phyloP scores from a whole-genome alignment of 1,140 invertebrate genomes.

The Temnothorax nylanderi region DNA sequence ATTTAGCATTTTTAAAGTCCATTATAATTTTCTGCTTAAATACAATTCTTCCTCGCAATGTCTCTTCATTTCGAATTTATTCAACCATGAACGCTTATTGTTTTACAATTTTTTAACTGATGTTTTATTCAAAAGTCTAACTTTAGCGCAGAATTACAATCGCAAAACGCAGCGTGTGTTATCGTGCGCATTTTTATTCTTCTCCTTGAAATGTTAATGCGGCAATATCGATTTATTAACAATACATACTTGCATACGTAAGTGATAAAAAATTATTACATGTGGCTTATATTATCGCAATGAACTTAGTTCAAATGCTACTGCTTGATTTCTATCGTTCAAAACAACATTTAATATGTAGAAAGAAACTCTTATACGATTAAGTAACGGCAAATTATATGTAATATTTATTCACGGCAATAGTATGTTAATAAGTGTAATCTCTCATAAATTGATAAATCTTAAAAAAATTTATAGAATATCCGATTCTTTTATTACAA shows the following conservation, averaged over 20 bases:
- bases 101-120: background rate
- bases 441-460: background rate
- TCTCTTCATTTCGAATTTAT: background rate
- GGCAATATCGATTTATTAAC: background rate
- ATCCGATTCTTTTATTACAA: background rate
- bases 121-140: constrained; percentile 12
- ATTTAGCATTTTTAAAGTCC: background rate
- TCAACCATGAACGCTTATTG: background rate
- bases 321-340: background rate
- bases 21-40: background rate
- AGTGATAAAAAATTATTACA: background rate
- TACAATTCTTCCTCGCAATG: background rate
- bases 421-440: background rate
- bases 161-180: background rate
- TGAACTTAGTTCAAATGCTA: background rate
- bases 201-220: background rate
- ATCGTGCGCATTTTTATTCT: background rate
- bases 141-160: constrained; percentile 5
- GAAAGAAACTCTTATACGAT: background rate
- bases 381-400: background rate
- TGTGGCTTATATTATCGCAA: constrained; percentile 21
- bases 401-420: no score
- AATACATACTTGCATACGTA: background rate
- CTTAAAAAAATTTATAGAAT: background rate
- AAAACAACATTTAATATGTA: background rate